Evolutionary conservation across 2,113 vertebrate species (phyloP).

Genomic region (Nycticorax nycticorax): DNA sequence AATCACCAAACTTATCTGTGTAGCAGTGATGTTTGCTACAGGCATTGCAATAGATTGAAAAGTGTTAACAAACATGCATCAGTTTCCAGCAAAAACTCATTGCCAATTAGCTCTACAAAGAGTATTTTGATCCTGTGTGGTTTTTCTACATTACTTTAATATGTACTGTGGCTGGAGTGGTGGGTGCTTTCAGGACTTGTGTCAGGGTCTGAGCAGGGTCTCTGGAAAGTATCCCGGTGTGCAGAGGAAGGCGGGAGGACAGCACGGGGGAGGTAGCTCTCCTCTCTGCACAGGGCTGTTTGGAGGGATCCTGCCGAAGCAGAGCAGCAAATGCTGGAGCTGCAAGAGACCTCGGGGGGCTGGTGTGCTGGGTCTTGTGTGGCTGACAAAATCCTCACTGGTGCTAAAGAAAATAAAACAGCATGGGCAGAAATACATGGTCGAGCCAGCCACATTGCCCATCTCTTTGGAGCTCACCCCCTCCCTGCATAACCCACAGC

Average conservation of each 20-base stretch:
- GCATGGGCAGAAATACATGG: background rate
- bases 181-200: background rate
- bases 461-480: background rate
- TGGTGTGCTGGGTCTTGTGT: background rate
- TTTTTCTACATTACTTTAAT: background rate
- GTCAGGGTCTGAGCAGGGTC: background rate
- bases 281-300: background rate
- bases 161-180: background rate
- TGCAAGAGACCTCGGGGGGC: background rate
- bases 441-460: fast-evolving
- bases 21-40: background rate
- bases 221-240: background rate
- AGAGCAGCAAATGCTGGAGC: background rate
- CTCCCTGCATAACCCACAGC: background rate
- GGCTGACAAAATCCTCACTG: background rate
- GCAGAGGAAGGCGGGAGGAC: background rate
- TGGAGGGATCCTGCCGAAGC: background rate
- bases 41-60: background rate
- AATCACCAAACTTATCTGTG: background rate
- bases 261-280: background rate
- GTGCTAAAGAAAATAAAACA: background rate
- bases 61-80: background rate
- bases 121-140: background rate
- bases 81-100: background rate
- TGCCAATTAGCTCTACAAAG: background rate